Conservation (phyloP, 1,140 invertebrate genomes). For the Aphidius ervi region DNA sequence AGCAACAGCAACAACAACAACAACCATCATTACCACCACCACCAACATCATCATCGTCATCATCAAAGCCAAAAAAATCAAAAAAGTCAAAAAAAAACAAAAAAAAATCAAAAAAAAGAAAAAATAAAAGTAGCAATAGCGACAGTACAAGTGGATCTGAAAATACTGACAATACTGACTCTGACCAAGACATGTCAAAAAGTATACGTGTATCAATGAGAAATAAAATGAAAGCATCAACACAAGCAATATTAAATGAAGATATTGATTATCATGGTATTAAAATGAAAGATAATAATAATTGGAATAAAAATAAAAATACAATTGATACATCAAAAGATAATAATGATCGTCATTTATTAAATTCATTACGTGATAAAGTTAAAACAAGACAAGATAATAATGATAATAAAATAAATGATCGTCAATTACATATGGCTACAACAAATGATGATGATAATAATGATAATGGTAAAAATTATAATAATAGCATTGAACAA, state of each 20-base stretch:
- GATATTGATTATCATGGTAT: conserved; percentile 45
- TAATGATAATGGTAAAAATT: conserved; percentile 24
- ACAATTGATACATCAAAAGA: conserved; percentile 23
- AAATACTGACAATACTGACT: conserved; percentile 54
- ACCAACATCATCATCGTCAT: conserved; percentile 3
- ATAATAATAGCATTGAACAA: conserved; percentile 29
- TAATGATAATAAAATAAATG: conserved; percentile 41
- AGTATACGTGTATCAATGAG: conserved; percentile 67
- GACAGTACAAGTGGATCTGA: conserved; percentile 52
- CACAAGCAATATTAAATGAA: conserved; percentile 51
- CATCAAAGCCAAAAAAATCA: conserved; percentile 40
- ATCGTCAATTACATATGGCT: conserved; percentile 23
- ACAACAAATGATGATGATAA: conserved; percentile 26
- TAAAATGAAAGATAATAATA: conserved; percentile 34
- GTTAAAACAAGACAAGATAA: conserved; percentile 51
- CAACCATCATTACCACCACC: conserved; percentile 7
- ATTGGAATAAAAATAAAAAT: conserved; percentile 29
- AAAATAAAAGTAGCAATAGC: conserved; percentile 52
- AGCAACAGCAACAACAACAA: no score
- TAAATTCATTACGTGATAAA: conserved; percentile 48
- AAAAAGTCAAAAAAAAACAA: conserved; percentile 61
- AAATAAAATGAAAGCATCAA: conserved; percentile 55
- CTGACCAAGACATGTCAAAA: conserved; percentile 53
- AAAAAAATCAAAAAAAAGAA: conserved; percentile 58
- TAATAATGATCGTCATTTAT: conserved; percentile 40